Conservation (phyloP, 2,113 vertebrate species). For the Microcebus griseorufus region DNA sequence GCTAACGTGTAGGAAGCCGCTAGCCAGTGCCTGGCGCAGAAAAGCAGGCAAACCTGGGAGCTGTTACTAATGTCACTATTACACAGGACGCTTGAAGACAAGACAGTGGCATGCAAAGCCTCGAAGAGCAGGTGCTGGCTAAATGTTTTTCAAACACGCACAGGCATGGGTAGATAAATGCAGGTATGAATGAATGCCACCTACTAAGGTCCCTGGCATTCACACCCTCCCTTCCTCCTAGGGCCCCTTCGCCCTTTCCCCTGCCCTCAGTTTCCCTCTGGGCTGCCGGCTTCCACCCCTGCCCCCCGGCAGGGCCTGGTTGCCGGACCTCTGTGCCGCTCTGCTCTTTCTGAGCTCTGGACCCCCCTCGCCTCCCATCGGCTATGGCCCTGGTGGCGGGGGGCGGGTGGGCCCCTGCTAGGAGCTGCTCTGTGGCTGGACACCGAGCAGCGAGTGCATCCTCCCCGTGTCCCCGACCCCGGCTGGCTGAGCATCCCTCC, state of each 20-base stretch:
- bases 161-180: neutral
- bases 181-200: neutral
- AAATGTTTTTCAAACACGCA: neutral
- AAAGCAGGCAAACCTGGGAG: rapidly evolving
- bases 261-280: neutral
- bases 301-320: too few species aligned
- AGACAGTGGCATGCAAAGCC: neutral
- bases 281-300: neutral
- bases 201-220: neutral
- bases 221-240: neutral
- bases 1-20: neutral
- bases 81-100: rapidly evolving
- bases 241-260: neutral
- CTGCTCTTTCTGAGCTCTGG: neutral
- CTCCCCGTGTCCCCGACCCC: neutral
- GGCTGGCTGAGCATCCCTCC: neutral
- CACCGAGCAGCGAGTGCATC: neutral
- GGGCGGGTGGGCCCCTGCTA: neutral
- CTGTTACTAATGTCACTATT: too few species aligned
- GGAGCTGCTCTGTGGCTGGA: neutral
- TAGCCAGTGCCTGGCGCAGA: neutral
- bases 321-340: rapidly evolving
- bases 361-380: too few species aligned
- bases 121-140: neutral
- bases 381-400: neutral